Evolutionary conservation across 35 echinoderm and acorn worm genomes (phyloP), one percentile per base, ranked within the genome.

Genomic region (Diadema setosum): DNA sequence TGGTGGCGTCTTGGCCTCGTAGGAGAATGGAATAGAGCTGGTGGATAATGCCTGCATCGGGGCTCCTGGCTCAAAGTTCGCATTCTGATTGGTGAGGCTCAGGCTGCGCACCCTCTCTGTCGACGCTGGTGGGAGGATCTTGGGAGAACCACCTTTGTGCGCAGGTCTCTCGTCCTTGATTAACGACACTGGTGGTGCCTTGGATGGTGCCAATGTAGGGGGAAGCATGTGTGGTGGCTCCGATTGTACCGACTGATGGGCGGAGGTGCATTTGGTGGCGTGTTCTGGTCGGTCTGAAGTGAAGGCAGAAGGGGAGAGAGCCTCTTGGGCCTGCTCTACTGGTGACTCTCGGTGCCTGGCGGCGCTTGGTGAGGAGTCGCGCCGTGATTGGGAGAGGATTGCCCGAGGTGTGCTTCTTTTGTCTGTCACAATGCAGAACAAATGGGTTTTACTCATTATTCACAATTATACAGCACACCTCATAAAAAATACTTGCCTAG

Each of bases 51-150:
- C 63, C 23, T 6, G 58, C 7, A 63, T 18, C 27, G 56, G 42
- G 26, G 37, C 8, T 29, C 73, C 41, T 11, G 42, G 27, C 6
- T 81, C 88, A 1, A 34, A 29, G 17, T 81, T 84, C 3, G 65
- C 76, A 21, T 84, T 87, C 1, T 56, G 48, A 29, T 70, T 89
- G 23, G 82, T 63, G 52, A 46, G 46, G 23, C 84, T 93, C 69
- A 94, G 44, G 85, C 91, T 98, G 1, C 88, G 70, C 12, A 98
- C 91, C 30, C 95, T 82, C 35, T 89, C 91, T 30, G 85, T 60
- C 1, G 95, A 88, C 9, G 95, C 84, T 3, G 95, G 95, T 7
- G 95, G 95, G 0, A 98, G 84, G 33, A 98, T 83, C 35, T 84
- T 94, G 3, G 95, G 95, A 3, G 95, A 98, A 31, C 81, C 86